These are phyloP conservation scores for Gymnosoma rotundatum DNA, from an alignment of 2,888 invertebrate species.

Conservation along the genomic window DNA sequence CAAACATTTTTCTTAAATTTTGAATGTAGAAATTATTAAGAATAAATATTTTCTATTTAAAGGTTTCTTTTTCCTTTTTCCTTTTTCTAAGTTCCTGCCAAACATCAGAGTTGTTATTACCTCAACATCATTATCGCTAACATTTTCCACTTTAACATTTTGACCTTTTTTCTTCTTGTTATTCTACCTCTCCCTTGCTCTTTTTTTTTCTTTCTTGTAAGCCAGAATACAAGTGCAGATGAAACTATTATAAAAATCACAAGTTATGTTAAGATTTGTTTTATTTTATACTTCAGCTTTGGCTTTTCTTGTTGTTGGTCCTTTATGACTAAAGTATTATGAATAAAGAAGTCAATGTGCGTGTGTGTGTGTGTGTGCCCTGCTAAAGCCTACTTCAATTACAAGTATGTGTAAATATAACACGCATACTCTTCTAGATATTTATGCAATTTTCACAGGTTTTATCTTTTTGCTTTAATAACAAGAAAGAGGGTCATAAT, in stretches of 20 bases:
- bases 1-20: too few species aligned
- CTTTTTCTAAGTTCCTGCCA: not conserved
- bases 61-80: not conserved
- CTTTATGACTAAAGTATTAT: slow-evolving; percentile 26
- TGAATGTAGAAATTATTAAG: too few species aligned
- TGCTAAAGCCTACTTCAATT: slow-evolving; percentile 56
- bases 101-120: slow-evolving; percentile 20
- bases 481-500: not conserved
- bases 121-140: slow-evolving; percentile 48
- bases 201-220: not conserved
- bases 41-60: too few species aligned
- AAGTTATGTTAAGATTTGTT: slow-evolving; percentile 60
- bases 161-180: slow-evolving; percentile 23
- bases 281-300: slow-evolving; percentile 5
- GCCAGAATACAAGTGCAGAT: slow-evolving; percentile 6
- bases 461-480: slow-evolving; percentile 37
- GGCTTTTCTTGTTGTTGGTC: not conserved
- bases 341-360: not conserved
- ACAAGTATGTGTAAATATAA: slow-evolving; percentile 57
- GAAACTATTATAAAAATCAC: slow-evolving; percentile 61
- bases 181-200: slow-evolving; percentile 3
- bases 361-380: not conserved
- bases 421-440: slow-evolving; percentile 23
- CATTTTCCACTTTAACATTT: slow-evolving; percentile 54
- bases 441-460: slow-evolving; percentile 50